A percentile compares a stretch with the other conserved stretches of the same genome.
Evolutionary conservation across 2,113 vertebrate genomes (phyloP).

Genomic region (Microtus montanus): DNA sequence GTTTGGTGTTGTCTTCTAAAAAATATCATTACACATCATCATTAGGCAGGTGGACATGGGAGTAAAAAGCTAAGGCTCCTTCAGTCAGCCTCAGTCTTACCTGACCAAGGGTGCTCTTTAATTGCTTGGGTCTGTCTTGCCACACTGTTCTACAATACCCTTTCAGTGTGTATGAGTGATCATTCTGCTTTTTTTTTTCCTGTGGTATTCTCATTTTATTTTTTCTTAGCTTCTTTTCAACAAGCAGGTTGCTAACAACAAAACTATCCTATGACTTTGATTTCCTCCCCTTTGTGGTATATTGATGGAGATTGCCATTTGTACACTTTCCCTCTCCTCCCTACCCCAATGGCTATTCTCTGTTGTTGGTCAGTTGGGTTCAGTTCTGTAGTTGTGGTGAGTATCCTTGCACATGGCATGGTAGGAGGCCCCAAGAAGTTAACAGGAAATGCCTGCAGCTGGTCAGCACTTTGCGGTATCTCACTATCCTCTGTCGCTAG

Average conservation of each 20-base stretch:
- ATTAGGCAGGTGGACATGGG: background rate
- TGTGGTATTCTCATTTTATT: background rate
- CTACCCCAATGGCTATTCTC: rapidly evolving
- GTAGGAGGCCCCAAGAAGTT: background rate
- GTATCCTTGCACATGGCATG: background rate
- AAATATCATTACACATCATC: background rate
- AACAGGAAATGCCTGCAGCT: background rate
- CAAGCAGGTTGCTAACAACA: background rate
- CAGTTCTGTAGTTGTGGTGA: background rate
- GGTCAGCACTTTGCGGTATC: background rate
- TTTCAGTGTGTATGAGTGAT: background rate
- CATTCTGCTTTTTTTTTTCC: background rate
- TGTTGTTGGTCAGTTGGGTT: background rate
- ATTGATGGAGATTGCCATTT: background rate
- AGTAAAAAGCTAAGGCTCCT: slow-evolving; percentile 12
- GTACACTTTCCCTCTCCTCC: background rate
- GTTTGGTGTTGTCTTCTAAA: slow-evolving; percentile 36
- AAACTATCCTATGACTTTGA: background rate
- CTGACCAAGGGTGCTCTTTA: background rate
- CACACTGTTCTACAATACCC: background rate
- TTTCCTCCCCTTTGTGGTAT: background rate
- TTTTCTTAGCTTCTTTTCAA: slow-evolving; percentile 5
- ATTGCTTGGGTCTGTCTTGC: background rate
- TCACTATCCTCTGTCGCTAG: background rate
- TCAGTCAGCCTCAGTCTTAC: background rate